Percentiles rank a stretch among this genome's conserved stretches.
These are phyloP conservation scores for Semnopithecus entellus DNA, from an alignment of 2,113 vertebrate species.

Conservation along the genomic window DNA sequence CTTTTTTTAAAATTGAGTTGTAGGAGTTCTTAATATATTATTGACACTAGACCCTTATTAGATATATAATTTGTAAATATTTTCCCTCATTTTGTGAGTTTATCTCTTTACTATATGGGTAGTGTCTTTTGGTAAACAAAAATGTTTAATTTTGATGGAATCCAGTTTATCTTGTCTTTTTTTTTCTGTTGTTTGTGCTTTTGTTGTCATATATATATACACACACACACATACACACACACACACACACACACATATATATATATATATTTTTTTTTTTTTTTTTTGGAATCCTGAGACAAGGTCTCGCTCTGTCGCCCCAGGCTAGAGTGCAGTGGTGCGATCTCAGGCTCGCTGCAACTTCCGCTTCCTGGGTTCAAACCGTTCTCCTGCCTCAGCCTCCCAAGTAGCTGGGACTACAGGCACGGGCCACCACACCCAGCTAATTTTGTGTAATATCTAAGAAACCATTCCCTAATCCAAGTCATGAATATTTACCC, in stretches of 20 bases:
- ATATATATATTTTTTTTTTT: too few species aligned
- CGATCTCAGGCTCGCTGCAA: too few species aligned
- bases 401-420: too few species aligned
- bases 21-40: background rate
- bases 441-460: background rate
- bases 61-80: background rate
- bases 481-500: background rate
- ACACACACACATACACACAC: too few species aligned
- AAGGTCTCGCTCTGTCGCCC: too few species aligned
- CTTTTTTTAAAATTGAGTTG: background rate
- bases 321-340: too few species aligned
- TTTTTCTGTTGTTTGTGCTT: background rate
- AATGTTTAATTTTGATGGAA: background rate
- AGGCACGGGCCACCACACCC: too few species aligned
- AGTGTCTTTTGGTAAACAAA: background rate
- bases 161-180: background rate
- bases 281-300: too few species aligned
- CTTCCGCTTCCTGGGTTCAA: too few species aligned
- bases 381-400: too few species aligned
- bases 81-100: background rate
- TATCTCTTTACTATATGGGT: background rate
- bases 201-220: background rate
- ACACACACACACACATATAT: rapidly evolving
- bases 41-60: background rate
- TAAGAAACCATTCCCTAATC: background rate